Conservation (phyloP, 2,797 vertebrate genomes). For the Pantherophis alleghaniensis region DNA sequence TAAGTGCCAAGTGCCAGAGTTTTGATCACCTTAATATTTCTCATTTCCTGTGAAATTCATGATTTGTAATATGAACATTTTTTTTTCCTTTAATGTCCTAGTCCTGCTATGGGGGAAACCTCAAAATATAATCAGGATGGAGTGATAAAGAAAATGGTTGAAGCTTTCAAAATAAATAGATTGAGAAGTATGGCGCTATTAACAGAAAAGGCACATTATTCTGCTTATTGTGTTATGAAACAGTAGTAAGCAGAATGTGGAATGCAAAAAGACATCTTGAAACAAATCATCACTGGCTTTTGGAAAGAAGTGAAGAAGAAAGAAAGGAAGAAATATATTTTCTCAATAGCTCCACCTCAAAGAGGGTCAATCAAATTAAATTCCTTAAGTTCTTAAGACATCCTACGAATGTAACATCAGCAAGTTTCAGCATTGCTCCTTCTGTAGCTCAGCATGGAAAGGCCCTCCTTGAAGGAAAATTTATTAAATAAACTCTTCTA, state of each 20-base stretch:
- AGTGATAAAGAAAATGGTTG: background rate
- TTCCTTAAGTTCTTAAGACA: background rate
- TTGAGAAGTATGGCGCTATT: background rate
- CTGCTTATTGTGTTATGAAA: background rate
- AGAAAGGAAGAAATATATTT: background rate
- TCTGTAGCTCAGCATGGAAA: background rate
- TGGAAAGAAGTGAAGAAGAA: background rate
- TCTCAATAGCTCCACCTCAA: background rate
- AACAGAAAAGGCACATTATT: background rate
- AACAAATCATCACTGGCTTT: background rate
- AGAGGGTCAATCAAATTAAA: background rate
- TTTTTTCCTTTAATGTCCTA: background rate
- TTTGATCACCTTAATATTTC: background rate
- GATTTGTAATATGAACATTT: background rate
- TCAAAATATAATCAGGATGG: background rate
- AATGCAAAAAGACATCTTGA: background rate
- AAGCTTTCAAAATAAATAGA: background rate
- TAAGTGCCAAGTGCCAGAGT: background rate
- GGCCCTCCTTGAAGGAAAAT: background rate
- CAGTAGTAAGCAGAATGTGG: background rate
- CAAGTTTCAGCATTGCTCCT: background rate
- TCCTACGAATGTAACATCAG: background rate
- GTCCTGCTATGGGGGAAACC: background rate
- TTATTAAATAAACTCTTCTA: background rate
- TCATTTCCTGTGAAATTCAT: background rate